phyloP scores from a whole-genome alignment of 2,113 vertebrate genomes.

The Rhineura floridana region DNA sequence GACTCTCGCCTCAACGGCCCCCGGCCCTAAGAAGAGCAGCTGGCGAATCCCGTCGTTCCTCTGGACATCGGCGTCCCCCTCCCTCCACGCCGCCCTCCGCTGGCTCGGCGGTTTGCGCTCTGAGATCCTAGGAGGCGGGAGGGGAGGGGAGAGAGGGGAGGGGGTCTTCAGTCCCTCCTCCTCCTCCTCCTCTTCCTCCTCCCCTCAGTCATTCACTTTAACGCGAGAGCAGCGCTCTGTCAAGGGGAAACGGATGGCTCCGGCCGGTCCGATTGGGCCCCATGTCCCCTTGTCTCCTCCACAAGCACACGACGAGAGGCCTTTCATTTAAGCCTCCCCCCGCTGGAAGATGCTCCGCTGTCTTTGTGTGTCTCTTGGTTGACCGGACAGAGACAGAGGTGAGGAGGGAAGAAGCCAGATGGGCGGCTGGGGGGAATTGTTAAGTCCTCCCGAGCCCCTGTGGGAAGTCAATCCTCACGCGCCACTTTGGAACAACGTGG shows the following conservation, averaged over 20 bases:
- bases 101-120: not conserved
- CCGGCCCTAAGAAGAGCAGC: not conserved
- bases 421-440: not conserved
- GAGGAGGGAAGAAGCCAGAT: no score
- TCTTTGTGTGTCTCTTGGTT: not conserved
- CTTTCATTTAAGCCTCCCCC: not conserved
- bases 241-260: not conserved
- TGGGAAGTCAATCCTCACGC: not conserved
- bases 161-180: not conserved
- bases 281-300: not conserved
- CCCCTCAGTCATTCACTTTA: not conserved
- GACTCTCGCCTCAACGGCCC: not conserved
- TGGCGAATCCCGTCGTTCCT: no score
- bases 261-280: not conserved
- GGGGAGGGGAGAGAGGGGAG: not conserved
- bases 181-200: not conserved
- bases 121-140: not conserved
- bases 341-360: not conserved
- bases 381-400: not conserved
- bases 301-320: not conserved
- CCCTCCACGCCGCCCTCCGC: slow-evolving; percentile 37
- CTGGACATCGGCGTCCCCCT: no score
- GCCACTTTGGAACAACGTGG: not conserved
- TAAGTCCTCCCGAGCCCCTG: not conserved
- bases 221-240: not conserved